Percentiles rank a stretch among this genome's conserved stretches.
Conservation (phyloP, 2,797 vertebrate genomes). For the Coccyzus lansbergi region DNA sequence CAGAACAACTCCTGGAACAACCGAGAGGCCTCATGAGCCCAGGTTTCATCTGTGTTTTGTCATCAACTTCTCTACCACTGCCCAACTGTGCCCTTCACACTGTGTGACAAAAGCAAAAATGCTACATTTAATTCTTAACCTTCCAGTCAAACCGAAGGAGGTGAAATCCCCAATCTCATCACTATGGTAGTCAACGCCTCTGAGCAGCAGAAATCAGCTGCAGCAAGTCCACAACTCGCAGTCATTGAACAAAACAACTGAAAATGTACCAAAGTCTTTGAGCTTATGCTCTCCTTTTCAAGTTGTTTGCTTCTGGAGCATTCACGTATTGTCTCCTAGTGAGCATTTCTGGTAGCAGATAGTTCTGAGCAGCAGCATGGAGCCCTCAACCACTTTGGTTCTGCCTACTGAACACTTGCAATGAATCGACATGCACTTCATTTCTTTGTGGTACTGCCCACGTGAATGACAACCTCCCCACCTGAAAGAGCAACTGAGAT, state of each 20-base stretch:
- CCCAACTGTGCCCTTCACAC: not conserved
- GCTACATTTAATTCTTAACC: not conserved
- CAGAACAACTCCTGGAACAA: not conserved
- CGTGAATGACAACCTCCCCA: not conserved
- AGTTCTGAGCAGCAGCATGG: rapidly evolving
- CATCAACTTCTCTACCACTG: not conserved
- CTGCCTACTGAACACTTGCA: too few relatives aligned
- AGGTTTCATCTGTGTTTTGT: not conserved
- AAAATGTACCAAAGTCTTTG: rapidly evolving
- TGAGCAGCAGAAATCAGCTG: not conserved
- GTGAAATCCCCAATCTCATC: not conserved
- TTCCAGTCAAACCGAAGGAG: rapidly evolving
- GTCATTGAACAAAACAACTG: rapidly evolving
- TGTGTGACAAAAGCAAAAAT: not conserved
- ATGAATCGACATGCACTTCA: rapidly evolving
- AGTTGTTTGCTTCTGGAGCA: not conserved
- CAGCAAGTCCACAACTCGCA: too few relatives aligned
- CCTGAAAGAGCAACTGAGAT: too few relatives aligned
- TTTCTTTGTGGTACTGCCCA: not conserved
- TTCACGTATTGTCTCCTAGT: too few relatives aligned
- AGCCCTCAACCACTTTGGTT: not conserved
- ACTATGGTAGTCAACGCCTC: not conserved
- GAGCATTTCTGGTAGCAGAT: too few relatives aligned
- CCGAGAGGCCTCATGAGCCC: not conserved
- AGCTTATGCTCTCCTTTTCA: not conserved